These are phyloP conservation scores for zebrafish (Danio rerio) DNA, from an alignment of 2,113 vertebrate species.

Conservation along the genomic window DNA sequence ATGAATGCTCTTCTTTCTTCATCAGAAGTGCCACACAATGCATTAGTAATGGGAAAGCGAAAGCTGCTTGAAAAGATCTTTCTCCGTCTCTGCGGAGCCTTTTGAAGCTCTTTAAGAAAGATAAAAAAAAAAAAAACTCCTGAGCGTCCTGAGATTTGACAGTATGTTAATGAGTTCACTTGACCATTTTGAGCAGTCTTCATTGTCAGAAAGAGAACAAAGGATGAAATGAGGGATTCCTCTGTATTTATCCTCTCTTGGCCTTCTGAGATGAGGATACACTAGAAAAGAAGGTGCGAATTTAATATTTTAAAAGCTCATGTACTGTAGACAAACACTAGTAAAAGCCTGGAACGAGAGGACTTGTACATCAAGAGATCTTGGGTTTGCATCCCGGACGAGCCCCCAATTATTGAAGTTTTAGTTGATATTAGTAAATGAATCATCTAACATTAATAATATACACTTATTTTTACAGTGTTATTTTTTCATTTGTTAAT, in stretches of 20 bases:
- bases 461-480: too few relatives aligned
- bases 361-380: too few relatives aligned
- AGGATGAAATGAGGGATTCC: background rate
- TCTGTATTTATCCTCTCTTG: background rate
- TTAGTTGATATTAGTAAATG: too few relatives aligned
- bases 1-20: slow-evolving; percentile 15
- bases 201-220: slow-evolving; percentile 22
- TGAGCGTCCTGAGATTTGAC: slow-evolving; percentile 19
- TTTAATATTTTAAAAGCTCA: slow-evolving; percentile 11
- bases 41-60: slow-evolving; percentile 8
- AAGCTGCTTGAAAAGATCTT: slow-evolving; percentile 11
- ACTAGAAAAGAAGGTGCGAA: background rate
- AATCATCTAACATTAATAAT: too few relatives aligned
- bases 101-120: slow-evolving; percentile 36
- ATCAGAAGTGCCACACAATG: slow-evolving; percentile 25
- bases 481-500: too few relatives aligned
- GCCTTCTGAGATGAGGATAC: background rate
- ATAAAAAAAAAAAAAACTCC: background rate
- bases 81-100: slow-evolving; percentile 5
- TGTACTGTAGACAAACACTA: background rate
- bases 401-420: too few relatives aligned
- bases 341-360: background rate
- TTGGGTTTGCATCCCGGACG: too few relatives aligned
- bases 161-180: slow-evolving; percentile 30
- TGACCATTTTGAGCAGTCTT: slow-evolving; percentile 18